Evolutionary conservation across 2,888 invertebrate genomes (phyloP), one percentile per base, ranked within the genome.

Genomic region (Ophioninae sp.): DNA sequence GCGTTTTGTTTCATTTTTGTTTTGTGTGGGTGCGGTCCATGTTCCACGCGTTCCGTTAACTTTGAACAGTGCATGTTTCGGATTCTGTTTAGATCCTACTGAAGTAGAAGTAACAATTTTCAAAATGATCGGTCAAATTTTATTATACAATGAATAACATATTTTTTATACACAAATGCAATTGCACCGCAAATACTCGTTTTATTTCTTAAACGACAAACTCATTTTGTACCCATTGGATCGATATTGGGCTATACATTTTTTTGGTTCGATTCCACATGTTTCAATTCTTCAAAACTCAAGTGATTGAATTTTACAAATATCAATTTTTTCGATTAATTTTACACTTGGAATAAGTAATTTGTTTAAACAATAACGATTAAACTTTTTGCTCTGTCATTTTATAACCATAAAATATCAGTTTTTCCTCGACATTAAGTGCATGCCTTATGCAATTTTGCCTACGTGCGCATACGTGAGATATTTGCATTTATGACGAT

Each of bases 1-100:
- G 74, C 58, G 85, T 87, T 89, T 88, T 88, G 88, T 88, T 90
- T 90, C 88, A 86, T 89, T 89, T 90, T 90, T 88, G 88, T 89
- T 87, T 87, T 88, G 89, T 88, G 85, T 85, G 86, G 86, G 86
- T 86, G 85, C 84, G 88, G 79, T 85, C 81, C 86, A 65, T 71
- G 63, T 86, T 86, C 86, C 86, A 63, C 51, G 67, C 72, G 83
- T 83, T 83, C 72, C 83, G 20, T 30, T 30, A 10, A 61, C 51
- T 76, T 79, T 71, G 58, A 51, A 51, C 51, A 17, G 51, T 17
- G 51, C 17, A 17, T 51, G 44, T 5, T 0, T 17, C 51, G 17
- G 6, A 13, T 17, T 17, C 17, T 17, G 51, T 51, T 17, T 51
- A 6, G 51, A 51, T 2, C 6, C 51, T 17, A 51, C 0, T 6